These are phyloP conservation scores for Aphrophora alni DNA, from an alignment of 2,888 invertebrate genomes.

Conservation along the genomic window DNA sequence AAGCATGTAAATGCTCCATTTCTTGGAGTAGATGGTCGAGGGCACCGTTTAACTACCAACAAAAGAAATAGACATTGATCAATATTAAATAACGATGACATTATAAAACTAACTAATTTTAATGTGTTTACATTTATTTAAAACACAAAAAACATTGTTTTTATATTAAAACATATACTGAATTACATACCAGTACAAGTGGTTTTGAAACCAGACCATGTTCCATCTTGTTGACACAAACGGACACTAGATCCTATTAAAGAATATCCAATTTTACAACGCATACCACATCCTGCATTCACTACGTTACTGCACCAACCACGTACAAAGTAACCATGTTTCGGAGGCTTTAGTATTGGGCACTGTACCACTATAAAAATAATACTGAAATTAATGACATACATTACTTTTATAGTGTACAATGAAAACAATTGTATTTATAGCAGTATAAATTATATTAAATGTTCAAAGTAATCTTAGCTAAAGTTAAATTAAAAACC, in stretches of 20 bases:
- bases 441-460: too few species aligned
- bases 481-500: too few species aligned
- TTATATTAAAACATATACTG: too few species aligned
- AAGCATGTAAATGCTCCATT: constrained; percentile 63
- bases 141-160: too few species aligned
- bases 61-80: constrained; percentile 18
- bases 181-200: background rate
- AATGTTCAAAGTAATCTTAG: too few species aligned
- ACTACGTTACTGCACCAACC: constrained; percentile 66
- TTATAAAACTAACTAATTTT: too few species aligned
- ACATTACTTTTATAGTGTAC: too few species aligned
- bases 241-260: constrained; percentile 63
- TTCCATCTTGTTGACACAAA: constrained; percentile 68
- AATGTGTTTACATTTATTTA: too few species aligned
- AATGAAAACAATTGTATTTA: too few species aligned
- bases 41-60: constrained; percentile 68
- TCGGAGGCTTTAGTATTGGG: constrained; percentile 64
- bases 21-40: constrained; percentile 61
- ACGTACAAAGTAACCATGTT: constrained; percentile 72
- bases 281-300: constrained; percentile 73
- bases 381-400: background rate
- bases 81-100: background rate
- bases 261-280: constrained; percentile 69
- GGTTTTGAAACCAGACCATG: constrained; percentile 65
- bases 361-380: constrained; percentile 63